Evolutionary conservation across 1,140 invertebrate genomes (phyloP), one percentile per base, ranked within the genome.

Genomic region (Ips nitidus): DNA sequence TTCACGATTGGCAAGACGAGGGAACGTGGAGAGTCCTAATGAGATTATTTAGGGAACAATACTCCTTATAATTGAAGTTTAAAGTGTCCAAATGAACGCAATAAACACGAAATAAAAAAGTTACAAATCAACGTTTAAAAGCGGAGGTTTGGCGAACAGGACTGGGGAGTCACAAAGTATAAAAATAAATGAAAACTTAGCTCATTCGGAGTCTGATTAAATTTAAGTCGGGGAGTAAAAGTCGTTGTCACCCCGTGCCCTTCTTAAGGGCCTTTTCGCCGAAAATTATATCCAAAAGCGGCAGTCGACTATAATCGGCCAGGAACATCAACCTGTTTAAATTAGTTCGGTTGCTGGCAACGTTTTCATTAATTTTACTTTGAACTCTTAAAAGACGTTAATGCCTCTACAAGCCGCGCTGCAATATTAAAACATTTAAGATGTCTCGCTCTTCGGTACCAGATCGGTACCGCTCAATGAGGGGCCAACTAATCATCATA

Each of bases 111-210:
- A 64, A 69, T 71, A 74, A 69, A 72, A 69, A 75, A 63, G 70
- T 52, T 72, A 66, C 69, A 73, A 74, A 75, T 72, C 73, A 60
- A 71, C 61, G 68, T 61, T 64, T 60, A 66, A 67, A 73, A 61
- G 65, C 61, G 69, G 22, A 22, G n/a, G 4, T 39, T 47, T 39
- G 36, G 61, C 60, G 60, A 62, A 55, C 45, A 47, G 56, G 59
- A 66, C 50, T 41, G 68, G 56, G 73, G 70, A 74, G 63, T 73
- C 68, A 61, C 66, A 74, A 76, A 75, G 73, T 74, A 74, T 73
- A 77, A 77, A 77, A 77, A 75, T 75, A 77, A 76, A 77, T 75
- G 74, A 75, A 77, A 77, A 77, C 69, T 77, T 75, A 75, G 73
- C 74, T 75, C 75, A 75, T 75, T 77, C 72, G 73, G 65, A 61